These are phyloP conservation scores for Aegypius monachus DNA, from an alignment of 2,113 vertebrate species.

Conservation along the genomic window DNA sequence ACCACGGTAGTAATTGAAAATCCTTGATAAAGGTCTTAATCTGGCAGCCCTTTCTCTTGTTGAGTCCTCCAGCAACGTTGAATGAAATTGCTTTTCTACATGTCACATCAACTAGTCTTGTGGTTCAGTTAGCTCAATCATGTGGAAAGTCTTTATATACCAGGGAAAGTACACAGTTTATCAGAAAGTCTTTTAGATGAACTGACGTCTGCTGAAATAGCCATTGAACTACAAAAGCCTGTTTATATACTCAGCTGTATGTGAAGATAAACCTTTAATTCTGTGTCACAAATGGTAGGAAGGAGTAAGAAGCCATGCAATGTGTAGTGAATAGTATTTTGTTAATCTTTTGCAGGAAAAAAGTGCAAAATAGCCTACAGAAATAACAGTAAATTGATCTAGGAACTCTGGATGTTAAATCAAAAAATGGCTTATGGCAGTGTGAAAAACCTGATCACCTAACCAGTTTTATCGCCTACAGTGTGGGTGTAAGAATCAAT, in stretches of 20 bases:
- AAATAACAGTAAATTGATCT: background rate
- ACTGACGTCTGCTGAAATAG: background rate
- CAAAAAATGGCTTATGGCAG: background rate
- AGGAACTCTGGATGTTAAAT: background rate
- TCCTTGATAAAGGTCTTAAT: background rate
- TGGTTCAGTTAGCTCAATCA: background rate
- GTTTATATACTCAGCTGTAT: background rate
- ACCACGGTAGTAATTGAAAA: background rate
- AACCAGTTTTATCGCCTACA: background rate
- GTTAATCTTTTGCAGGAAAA: background rate
- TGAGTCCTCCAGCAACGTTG: accelerated
- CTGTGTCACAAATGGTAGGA: background rate
- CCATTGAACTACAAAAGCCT: background rate
- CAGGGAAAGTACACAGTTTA: background rate
- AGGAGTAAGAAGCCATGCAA: background rate
- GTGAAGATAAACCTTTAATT: background rate
- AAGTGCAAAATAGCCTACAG: background rate
- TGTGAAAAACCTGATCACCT: background rate
- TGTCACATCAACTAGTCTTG: background rate
- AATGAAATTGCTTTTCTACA: background rate
- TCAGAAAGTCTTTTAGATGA: background rate
- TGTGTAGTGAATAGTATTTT: accelerated
- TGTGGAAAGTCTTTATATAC: background rate
- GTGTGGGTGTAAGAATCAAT: background rate
- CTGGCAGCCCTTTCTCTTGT: background rate